Evolutionary conservation across 2,797 vertebrate genomes (phyloP), one percentile per base, ranked within the genome.

Genomic region (Danio tinwini): DNA sequence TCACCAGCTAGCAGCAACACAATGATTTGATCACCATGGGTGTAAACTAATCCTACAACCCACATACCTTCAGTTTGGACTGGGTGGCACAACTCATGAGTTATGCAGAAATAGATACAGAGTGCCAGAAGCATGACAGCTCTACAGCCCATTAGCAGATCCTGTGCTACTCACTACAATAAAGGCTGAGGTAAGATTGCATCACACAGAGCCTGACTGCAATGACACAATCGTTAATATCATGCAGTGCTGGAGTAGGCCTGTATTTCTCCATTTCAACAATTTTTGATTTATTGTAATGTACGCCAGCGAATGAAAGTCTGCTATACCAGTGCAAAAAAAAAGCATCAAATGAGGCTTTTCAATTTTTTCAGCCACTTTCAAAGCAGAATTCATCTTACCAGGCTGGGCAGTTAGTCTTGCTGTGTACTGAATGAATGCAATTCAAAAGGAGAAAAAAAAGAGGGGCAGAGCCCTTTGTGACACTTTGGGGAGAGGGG

Each of bases 401-500:
- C n/a, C 29, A 78, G n/a, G 8, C 12, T 12, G n/a, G 5, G 21
- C 29, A 61, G 44, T 68, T 45, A 39, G 37, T 19, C 6, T 16
- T 16, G 37, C 42, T 7, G 19, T 5, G 12, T 68, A 44, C 56
- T 85, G 52, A 81, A 67, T 81, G 73, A 56, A 63, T 72, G 47
- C 55, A 61, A n/a, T 8, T 74, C 17, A 53, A 50, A 17, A 40
- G 10, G 19, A 37, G 29, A 67, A 67, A 29, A 29, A 29, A 29
- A 29, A n/a, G 61, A 63, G 49, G 19, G 64, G 53, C 47, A 76
- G 75, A 68, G 40, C 53, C 21, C 50, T 14, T 69, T 44, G 3
- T 3, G 16, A n/a, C 12, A 10, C 4, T 39, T n/a, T 1, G 42
- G 10, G 55, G 7, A 8, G 10, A n/a, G 55, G 40, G 21, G 55